Evolutionary conservation across 1,140 invertebrate species (phyloP).

Genomic region (Mycetomoellerius zeteki): DNA sequence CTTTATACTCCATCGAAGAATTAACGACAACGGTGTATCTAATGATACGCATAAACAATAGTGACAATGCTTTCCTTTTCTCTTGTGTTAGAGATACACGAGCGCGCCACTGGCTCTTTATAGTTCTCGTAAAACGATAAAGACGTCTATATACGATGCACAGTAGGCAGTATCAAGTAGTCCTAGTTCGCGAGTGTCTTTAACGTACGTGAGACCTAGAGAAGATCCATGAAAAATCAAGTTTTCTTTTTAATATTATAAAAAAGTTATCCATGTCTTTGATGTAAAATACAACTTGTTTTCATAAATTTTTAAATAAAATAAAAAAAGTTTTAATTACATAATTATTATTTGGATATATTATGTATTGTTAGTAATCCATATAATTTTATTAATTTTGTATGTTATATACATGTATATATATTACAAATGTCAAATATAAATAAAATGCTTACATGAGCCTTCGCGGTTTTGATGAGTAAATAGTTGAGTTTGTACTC

Average conservation of each 20-base stretch:
- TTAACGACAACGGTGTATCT: constrained; percentile 73
- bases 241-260: background rate
- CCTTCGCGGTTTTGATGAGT: too few relatives aligned
- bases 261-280: background rate
- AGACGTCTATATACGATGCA: constrained; percentile 77
- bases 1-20: constrained; percentile 21
- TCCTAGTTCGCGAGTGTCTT: constrained; percentile 3
- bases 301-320: background rate
- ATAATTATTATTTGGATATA: background rate
- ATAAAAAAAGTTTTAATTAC: background rate
- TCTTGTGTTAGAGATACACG: constrained; percentile 64
- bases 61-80: constrained; percentile 57
- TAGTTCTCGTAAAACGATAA: constrained; percentile 81
- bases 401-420: too few relatives aligned
- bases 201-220: background rate
- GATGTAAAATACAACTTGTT: background rate
- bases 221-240: background rate
- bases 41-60: constrained; percentile 81
- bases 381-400: constrained; percentile 1
- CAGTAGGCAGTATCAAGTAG: constrained; percentile 50
- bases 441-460: too few relatives aligned
- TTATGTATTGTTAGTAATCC: background rate
- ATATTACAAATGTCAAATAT: too few relatives aligned
- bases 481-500: too few relatives aligned
- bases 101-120: constrained; percentile 75